A percentile compares a stretch with the other conserved stretches of the same genome.
These are phyloP conservation scores for Anastrepha obliqua DNA, from an alignment of 1,140 invertebrate species.

Conservation along the genomic window DNA sequence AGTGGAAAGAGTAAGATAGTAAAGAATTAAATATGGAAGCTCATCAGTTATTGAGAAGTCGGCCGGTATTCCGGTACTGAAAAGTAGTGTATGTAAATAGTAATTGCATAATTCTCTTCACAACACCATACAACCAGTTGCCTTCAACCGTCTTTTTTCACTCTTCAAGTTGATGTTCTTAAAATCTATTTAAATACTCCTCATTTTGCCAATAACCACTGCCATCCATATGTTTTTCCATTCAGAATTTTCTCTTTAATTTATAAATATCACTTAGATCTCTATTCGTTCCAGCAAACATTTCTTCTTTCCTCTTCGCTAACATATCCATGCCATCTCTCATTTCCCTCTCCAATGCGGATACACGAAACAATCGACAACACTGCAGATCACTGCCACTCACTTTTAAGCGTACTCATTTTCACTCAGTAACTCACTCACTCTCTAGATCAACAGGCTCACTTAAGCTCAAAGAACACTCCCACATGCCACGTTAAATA, in stretches of 20 bases:
- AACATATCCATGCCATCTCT: not conserved
- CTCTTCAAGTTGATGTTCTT: not conserved
- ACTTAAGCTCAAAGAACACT: constrained; percentile 27
- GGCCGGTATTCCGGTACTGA: not conserved
- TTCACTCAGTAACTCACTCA: constrained; percentile 21
- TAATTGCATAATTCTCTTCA: not conserved
- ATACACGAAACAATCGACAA: constrained; percentile 14
- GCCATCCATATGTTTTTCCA: not conserved
- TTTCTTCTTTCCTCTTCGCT: not conserved
- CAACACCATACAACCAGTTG: not conserved
- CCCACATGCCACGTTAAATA: not conserved
- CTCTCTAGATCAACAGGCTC: constrained; percentile 26
- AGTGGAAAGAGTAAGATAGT: not conserved
- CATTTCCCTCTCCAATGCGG: not conserved
- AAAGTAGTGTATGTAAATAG: not conserved
- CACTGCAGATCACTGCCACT: not conserved
- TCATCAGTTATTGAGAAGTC: not conserved
- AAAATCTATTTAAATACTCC: not conserved
- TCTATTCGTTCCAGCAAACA: not conserved
- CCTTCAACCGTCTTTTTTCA: not conserved
- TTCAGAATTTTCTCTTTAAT: not conserved
- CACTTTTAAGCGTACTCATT: not conserved
- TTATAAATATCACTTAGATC: constrained; percentile 54
- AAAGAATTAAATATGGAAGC: not conserved
- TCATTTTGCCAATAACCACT: not conserved